Evolutionary conservation across 2,888 invertebrate genomes (phyloP), one percentile per base, ranked within the genome.

Genomic region (Isoperla grammatica): DNA sequence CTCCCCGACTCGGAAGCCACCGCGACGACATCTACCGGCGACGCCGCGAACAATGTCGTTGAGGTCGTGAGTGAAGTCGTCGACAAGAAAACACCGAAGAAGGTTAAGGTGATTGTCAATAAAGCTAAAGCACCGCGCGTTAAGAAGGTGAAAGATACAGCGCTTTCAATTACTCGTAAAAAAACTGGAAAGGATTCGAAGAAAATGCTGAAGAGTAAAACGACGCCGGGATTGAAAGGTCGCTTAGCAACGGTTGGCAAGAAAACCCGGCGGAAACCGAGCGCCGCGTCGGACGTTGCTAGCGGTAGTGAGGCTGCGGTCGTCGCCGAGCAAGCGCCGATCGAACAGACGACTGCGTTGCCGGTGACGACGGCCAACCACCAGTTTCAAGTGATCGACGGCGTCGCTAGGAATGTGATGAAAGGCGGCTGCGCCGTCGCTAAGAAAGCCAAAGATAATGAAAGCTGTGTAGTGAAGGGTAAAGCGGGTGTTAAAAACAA

Each of bases 371-470:
- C 49, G 49, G n/a, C 49, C n/a, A 20, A 22, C 20, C 35, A 37
- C 39, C 53, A 53, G 19, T 17, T 53, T 11, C 37, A 53, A 8
- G 53, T 53, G 39, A 53, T 53, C 17, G 53, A 53, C 20, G 53
- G 20, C 8, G 53, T 53, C 17, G 53, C 53, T 8, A 35, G 53
- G 19, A 53, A 53, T 39, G 17, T 39, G 53, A 39, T 11, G 11
- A 53, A 53, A 50, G 20, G 20, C 20, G 22, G 19, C 20, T 12
- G 2, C 6, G 23, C 6, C 35, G 35, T 29, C 17, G 2, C 37
- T 20, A 53, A 53, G 39, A 53, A 53, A 53, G 17, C 53, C 53
- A 53, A 53, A 53, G 53, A 53, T 37, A 53, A 19, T 37, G 53
- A 53, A 5, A 15, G 17, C 11, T 19, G 53, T 53, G 53, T 37